Base-by-base conservation (phyloP, 2,888 invertebrate genomes). In the Rotaria magnacalcarata region DNA sequence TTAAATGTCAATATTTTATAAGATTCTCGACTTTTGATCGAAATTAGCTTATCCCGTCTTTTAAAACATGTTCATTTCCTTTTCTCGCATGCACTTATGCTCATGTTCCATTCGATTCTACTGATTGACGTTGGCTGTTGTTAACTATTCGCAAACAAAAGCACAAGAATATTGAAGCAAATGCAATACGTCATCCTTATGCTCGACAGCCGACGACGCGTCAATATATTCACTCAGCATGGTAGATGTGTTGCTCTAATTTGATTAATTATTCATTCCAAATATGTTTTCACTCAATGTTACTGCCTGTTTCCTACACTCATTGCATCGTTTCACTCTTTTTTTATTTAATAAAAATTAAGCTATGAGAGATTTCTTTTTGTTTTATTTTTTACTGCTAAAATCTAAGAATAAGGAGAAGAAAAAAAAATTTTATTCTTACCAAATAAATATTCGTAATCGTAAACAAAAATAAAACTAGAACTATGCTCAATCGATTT, bases 181-280 rank as follows among this genome's bases (percentile, higher is more conserved):
- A 67, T 67, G 27, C 34, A 16, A 67, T 67, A 34, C 34, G 16
- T 6, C 67, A 34, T 27, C 67, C 27, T 67, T 34, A 34, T 67
- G 27, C 34, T 67, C 67, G 67, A 67, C 67, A 67, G 34, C 34
- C 11, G 16, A 67, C 67, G 34, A 67, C 34, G 19, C 67, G 34
- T 14, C 67, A 67, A 27, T 24, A 67, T 67, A 67, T 67, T 67
- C 67, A 19, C 67, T 67, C 67, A 67, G 27, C 67, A 67, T 67
- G 67, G 34, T 67, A 67, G 67, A 67, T 67, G 67, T 67, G 67
- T 67, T 67, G 67, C 34, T 27, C 67, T 67, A 67, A 67, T 67
- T 67, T 34, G 19, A 67, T 67, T 67, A 67, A 67, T 67, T 67
- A 67, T 67, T 67, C 67, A 67, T 67, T 67, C 67, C 67, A 67